These are phyloP conservation scores for Notolepis coatsorum DNA, from an alignment of 2,797 vertebrate genomes.

Conservation along the genomic window DNA sequence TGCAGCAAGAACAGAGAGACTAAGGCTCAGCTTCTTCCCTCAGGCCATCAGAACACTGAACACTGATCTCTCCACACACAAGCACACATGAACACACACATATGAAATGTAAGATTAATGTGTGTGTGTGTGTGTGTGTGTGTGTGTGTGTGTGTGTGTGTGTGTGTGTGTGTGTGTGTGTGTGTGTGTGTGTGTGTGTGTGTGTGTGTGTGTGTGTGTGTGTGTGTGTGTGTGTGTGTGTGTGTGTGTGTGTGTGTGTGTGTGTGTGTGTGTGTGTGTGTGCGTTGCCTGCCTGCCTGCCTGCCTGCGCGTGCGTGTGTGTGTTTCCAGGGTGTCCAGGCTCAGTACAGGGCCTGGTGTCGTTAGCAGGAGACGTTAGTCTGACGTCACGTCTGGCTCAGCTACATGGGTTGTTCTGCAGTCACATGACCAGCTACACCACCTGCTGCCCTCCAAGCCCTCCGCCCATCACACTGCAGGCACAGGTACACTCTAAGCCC, in stretches of 20 bases:
- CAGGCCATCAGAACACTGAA: too few species aligned
- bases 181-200: neutral
- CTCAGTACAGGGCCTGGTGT: constrained; percentile 60
- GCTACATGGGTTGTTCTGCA: constrained; percentile 83
- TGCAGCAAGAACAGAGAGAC: too few species aligned
- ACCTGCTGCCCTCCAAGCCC: constrained; percentile 74
- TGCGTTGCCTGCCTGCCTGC: neutral
- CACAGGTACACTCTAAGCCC: too few species aligned
- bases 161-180: neutral
- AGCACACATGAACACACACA: too few species aligned
- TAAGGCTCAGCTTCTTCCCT: too few species aligned
- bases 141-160: constrained; percentile 26
- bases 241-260: neutral
- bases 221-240: neutral
- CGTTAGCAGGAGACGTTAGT: constrained; percentile 70
- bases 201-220: neutral
- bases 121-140: neutral
- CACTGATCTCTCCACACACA: too few species aligned
- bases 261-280: constrained; percentile 12
- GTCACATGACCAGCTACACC: constrained; percentile 76
- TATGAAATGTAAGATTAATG: too few species aligned
- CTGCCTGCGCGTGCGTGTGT: neutral
- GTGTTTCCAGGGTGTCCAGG: constrained; percentile 14
- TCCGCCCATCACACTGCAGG: too few species aligned
- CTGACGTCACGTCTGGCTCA: constrained; percentile 78